phyloP scores from a whole-genome alignment of 2,113 vertebrate genomes.

The Epinephelus moara region DNA sequence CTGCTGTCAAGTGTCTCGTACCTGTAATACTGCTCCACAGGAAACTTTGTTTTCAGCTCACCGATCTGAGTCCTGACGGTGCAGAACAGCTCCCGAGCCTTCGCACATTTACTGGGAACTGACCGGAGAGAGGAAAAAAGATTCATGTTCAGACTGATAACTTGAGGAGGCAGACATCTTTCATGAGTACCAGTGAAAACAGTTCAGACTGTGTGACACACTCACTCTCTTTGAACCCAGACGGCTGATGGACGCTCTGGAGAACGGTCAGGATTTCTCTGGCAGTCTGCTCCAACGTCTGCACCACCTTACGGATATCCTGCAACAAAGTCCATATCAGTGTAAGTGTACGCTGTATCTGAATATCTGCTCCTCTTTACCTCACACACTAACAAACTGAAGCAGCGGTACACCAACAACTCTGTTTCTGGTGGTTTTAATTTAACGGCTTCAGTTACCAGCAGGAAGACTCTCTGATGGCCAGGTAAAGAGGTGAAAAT shows the following conservation, averaged over 20 bases:
- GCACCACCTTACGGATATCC: constrained; percentile 97
- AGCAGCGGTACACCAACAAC: too few relatives aligned
- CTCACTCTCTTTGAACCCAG: constrained; percentile 96
- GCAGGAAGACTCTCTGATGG: too few relatives aligned
- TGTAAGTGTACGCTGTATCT: too few relatives aligned
- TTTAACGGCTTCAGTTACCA: too few relatives aligned
- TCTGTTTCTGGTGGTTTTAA: too few relatives aligned
- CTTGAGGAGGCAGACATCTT: background rate
- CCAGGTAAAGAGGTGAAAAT: too few relatives aligned
- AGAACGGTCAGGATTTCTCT: constrained; percentile 95
- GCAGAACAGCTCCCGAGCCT: constrained; percentile 92
- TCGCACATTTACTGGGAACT: constrained; percentile 95
- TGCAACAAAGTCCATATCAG: constrained; percentile 67
- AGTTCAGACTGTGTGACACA: background rate
- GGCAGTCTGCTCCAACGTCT: constrained; percentile 94
- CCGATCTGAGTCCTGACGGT: constrained; percentile 91
- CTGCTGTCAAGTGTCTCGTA: constrained; percentile 53
- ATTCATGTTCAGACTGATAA: background rate
- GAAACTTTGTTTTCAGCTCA: constrained; percentile 97
- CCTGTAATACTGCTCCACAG: constrained; percentile 97
- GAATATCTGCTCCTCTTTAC: too few relatives aligned
- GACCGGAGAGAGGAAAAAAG: constrained; percentile 37
- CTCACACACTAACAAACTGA: too few relatives aligned
- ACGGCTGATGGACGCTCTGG: constrained; percentile 95
- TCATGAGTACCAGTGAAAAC: background rate